Percentiles rank a stretch among this genome's conserved stretches.
phyloP scores from a whole-genome alignment of 2,888 invertebrate species.

The Andrena marginata region DNA sequence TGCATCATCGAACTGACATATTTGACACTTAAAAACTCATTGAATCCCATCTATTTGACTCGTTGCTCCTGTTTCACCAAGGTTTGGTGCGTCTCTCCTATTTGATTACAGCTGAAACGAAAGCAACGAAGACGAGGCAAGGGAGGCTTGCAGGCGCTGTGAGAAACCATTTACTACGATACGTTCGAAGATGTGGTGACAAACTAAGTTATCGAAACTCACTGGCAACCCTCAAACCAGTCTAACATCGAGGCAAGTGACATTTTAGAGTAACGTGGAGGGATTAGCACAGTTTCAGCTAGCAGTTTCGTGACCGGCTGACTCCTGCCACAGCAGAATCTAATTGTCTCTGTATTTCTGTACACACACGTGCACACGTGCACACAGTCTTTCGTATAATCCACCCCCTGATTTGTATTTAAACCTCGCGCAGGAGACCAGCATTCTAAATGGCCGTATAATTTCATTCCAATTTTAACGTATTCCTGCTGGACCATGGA shows the following conservation, averaged over 20 bases:
- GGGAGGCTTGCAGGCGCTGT: not conserved
- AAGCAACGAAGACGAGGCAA: not conserved
- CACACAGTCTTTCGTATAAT: constrained; percentile 28
- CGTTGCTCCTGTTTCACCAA: too few relatives aligned
- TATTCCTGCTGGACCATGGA: too few relatives aligned
- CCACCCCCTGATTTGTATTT: constrained; percentile 43
- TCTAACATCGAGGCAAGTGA: constrained; percentile 56
- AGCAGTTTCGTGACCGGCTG: constrained; percentile 67
- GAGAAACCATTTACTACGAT: constrained; percentile 34
- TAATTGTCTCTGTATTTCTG: constrained; percentile 48
- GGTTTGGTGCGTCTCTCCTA: too few relatives aligned
- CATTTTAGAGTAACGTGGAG: constrained; percentile 53
- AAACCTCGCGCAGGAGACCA: constrained; percentile 17
- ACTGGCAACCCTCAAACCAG: constrained; percentile 46
- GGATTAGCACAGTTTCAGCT: constrained; percentile 66
- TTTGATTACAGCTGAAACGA: not conserved
- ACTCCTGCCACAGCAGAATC: constrained; percentile 55
- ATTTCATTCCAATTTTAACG: too few relatives aligned
- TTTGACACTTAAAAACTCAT: too few relatives aligned
- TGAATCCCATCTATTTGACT: too few relatives aligned
- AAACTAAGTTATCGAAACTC: constrained; percentile 71
- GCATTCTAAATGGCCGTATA: too few relatives aligned
- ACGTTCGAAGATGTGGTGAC: constrained; percentile 55
- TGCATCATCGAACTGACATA: too few relatives aligned
- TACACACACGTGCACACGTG: not conserved